phyloP scores from a whole-genome alignment of 2,113 vertebrate genomes.

The Macaca nemestrina region DNA sequence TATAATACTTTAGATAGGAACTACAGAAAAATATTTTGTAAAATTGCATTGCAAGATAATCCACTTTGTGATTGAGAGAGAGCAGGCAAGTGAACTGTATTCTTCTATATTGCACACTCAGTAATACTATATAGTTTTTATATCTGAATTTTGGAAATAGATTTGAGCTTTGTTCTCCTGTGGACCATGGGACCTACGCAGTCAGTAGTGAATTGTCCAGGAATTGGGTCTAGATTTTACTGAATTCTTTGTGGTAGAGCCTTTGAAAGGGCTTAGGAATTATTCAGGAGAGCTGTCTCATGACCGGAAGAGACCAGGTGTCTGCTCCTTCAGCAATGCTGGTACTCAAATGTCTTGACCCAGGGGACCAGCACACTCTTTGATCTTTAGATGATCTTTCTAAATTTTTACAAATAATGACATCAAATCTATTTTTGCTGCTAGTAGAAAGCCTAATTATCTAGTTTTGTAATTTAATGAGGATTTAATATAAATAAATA shows the following conservation, averaged over 20 bases:
- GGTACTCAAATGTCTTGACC: neutral
- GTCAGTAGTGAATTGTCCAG: neutral
- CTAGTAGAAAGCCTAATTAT: neutral
- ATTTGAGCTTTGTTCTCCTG: neutral
- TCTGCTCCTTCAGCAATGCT: neutral
- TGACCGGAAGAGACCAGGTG: neutral
- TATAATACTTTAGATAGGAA: neutral
- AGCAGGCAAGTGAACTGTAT: neutral
- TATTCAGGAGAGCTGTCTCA: neutral
- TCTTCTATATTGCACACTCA: neutral
- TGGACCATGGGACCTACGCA: neutral
- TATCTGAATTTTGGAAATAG: neutral
- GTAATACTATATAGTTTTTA: neutral
- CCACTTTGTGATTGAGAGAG: neutral
- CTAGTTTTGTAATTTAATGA: slow-evolving; percentile 26
- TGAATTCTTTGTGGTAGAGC: slow-evolving; percentile 1
- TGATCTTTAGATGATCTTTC: neutral
- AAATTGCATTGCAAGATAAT: neutral
- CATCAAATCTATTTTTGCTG: neutral
- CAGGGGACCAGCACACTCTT: neutral
- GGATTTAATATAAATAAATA: neutral
- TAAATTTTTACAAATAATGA: neutral
- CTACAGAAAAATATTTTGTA: neutral
- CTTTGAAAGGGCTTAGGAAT: neutral
- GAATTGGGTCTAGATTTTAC: neutral